Evolutionary conservation across 2,113 vertebrate species (phyloP).

Genomic region (Lagenorhynchus albirostris): DNA sequence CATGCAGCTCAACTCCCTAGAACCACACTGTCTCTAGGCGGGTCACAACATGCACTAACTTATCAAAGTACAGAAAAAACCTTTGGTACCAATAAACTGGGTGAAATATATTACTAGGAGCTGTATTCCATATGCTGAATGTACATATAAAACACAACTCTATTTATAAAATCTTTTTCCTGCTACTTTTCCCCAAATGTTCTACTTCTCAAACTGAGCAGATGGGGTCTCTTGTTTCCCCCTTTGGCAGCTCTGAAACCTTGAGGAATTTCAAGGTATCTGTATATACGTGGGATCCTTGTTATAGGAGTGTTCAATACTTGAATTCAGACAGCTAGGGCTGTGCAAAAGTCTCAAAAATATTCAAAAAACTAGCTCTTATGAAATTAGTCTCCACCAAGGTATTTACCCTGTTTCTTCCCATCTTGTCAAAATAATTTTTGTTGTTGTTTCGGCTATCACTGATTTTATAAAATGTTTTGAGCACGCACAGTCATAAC

Average conservation of each 20-base stretch:
- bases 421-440: constrained; percentile 25
- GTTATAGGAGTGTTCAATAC: not conserved
- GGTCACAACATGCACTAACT: not conserved
- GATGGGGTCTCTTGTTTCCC: not conserved
- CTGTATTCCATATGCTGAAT: not conserved
- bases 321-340: not conserved
- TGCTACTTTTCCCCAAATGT: not conserved
- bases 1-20: not conserved
- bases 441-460: constrained; percentile 7
- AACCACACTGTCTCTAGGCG: not conserved
- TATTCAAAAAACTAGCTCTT: not conserved
- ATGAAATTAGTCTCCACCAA: constrained; percentile 4
- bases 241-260: not conserved
- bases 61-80: not conserved
- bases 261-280: not conserved
- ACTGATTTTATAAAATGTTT: constrained; percentile 40
- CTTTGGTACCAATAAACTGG: not conserved
- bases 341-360: not conserved
- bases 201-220: constrained; percentile 3
- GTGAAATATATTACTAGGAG: not conserved
- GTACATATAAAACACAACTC: not conserved
- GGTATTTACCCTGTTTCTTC: not conserved
- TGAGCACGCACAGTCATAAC: not conserved
- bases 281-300: not conserved
- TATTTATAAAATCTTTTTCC: constrained; percentile 15